Evolutionary conservation across 2,888 invertebrate genomes (phyloP).

Genomic region (Chironomus tentans): DNA sequence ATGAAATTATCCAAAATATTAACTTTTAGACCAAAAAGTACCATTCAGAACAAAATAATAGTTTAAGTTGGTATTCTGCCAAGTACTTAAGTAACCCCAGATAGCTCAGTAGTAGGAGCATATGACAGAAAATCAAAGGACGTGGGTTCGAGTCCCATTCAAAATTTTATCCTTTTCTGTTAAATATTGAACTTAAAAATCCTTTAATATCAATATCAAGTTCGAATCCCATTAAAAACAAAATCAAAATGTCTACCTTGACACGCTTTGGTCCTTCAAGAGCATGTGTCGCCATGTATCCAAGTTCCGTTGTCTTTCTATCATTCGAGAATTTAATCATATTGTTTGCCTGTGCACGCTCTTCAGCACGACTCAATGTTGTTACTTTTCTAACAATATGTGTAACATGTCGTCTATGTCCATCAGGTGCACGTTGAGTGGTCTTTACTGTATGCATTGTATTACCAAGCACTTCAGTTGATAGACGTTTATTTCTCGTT

Average conservation of each 20-base stretch:
- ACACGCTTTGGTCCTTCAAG: slow-evolving; percentile 57
- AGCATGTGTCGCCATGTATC: slow-evolving; percentile 49
- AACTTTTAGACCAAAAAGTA: too few relatives aligned
- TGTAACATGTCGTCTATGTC: slow-evolving; percentile 73
- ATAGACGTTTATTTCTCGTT: slow-evolving; percentile 70
- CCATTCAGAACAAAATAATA: too few relatives aligned
- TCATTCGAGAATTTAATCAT: slow-evolving; percentile 46
- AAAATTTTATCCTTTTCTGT: too few relatives aligned
- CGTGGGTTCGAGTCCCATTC: too few relatives aligned
- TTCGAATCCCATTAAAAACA: background rate
- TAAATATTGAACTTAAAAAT: too few relatives aligned
- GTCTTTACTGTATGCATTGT: slow-evolving; percentile 77
- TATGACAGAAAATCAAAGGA: too few relatives aligned
- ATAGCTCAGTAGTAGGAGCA: too few relatives aligned
- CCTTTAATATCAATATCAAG: too few relatives aligned
- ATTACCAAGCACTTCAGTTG: slow-evolving; percentile 77
- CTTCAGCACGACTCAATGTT: slow-evolving; percentile 77
- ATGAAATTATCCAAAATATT: too few relatives aligned
- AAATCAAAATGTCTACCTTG: slow-evolving; percentile 51
- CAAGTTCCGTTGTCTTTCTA: slow-evolving; percentile 44
- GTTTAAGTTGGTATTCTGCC: too few relatives aligned
- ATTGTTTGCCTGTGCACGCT: slow-evolving; percentile 63
- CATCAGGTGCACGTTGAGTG: slow-evolving; percentile 67
- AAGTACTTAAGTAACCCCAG: too few relatives aligned
- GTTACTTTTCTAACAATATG: slow-evolving; percentile 82